These are phyloP conservation scores for Chrysochloris asiatica DNA, from an alignment of 2,113 vertebrate genomes.

Conservation along the genomic window DNA sequence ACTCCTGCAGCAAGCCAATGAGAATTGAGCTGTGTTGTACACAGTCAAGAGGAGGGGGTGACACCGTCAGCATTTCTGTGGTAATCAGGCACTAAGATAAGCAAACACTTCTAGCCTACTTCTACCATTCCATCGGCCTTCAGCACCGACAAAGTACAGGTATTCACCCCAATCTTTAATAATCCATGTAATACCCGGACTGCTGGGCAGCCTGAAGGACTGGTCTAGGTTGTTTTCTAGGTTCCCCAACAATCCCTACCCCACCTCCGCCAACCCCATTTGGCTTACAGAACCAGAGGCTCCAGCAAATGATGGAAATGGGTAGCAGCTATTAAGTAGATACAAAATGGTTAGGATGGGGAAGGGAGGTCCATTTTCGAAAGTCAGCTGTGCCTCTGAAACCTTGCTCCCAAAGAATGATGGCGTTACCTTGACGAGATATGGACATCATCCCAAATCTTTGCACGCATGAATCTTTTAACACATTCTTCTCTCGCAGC, in stretches of 20 bases:
- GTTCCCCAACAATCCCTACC: too few relatives aligned
- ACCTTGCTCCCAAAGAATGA: background rate
- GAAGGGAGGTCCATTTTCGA: background rate
- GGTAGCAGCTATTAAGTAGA: background rate
- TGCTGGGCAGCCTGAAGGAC: background rate
- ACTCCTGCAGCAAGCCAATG: background rate
- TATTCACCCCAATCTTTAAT: background rate
- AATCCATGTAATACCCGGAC: background rate
- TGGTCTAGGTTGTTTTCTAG: background rate
- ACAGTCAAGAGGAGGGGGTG: background rate
- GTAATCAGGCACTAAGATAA: background rate
- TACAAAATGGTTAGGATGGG: background rate
- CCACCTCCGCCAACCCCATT: too few relatives aligned
- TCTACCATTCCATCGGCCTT: background rate
- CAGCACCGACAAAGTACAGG: background rate
- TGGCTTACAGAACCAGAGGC: background rate
- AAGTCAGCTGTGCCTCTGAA: background rate
- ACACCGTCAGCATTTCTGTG: fast-evolving
- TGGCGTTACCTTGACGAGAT: constrained; percentile 52
- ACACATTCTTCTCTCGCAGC: background rate
- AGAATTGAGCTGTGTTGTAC: background rate
- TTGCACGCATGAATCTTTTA: constrained; percentile 49
- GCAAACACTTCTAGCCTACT: background rate
- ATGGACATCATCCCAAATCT: constrained; percentile 17
- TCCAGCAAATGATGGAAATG: background rate